These are phyloP conservation scores for Petromus typicus DNA, from an alignment of 2,113 vertebrate genomes.

Conservation along the genomic window DNA sequence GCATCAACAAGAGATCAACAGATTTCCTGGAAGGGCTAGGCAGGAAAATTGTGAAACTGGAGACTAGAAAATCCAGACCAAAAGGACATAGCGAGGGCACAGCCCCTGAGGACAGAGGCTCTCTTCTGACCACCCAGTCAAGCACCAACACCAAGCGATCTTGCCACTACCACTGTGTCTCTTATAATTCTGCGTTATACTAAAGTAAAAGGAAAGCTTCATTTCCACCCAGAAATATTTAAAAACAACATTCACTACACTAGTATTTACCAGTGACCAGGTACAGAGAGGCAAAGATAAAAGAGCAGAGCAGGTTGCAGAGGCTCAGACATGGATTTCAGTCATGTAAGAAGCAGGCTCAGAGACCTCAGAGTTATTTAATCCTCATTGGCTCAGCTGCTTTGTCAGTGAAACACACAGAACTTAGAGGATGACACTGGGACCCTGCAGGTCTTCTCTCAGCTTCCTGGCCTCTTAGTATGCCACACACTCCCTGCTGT, in stretches of 20 bases:
- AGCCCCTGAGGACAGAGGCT: background rate
- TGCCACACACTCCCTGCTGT: background rate
- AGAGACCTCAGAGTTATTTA: background rate
- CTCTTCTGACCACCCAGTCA: background rate
- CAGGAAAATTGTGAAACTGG: background rate
- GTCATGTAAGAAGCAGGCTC: background rate
- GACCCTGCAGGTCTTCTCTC: background rate
- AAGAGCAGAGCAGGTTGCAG: background rate
- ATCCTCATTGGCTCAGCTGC: background rate
- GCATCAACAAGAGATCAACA: background rate
- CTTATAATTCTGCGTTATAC: background rate
- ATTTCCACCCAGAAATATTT: background rate
- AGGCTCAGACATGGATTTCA: background rate
- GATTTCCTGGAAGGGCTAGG: background rate
- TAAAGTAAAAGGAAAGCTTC: background rate
- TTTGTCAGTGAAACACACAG: background rate
- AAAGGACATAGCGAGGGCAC: background rate
- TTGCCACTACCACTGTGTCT: background rate
- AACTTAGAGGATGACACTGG: background rate
- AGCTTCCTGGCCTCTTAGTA: background rate
- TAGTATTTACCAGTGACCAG: background rate
- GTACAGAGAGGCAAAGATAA: background rate
- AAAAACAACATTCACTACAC: background rate
- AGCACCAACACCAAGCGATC: background rate
- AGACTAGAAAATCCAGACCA: constrained; percentile 2